Evolutionary conservation across 2,113 vertebrate species (phyloP), one percentile per base, ranked within the genome.

Genomic region (Coregonus clupeaformis): DNA sequence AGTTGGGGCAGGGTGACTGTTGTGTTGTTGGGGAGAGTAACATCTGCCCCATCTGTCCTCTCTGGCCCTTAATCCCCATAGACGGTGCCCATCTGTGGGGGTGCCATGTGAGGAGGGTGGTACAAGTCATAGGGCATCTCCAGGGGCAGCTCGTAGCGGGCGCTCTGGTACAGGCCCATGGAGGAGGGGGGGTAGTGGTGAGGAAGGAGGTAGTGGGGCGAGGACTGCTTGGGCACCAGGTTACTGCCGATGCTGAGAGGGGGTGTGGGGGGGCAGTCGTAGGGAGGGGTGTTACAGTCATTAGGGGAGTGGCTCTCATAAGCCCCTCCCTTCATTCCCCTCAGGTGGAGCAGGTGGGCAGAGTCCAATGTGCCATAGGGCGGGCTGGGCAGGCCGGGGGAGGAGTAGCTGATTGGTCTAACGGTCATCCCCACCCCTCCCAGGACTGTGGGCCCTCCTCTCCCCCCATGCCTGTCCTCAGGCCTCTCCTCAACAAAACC

Each of bases 201-300:
- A 6, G 78, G 47, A 3, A 87, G 81, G 65, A 90, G 82, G 79
- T 92, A 94, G 72, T 86, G 88, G 4, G 88, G 94, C 1, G 96
- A 96, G 0, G 93, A 90, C 57, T 95, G 98, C 90, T 98, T 99
- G 82, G 96, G 90, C 63, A 96, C 91, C 84, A 97, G 94, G 86
- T 96, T 98, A 9, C 95, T 95, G 25, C 93, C 95, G 90, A 98
- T 92, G 90, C 97, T 98, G 64, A 98, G 89, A 0, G 97, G 97
- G 0, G 98, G 98, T 0, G 97, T 99, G 0, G 98, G 94, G 3
- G 97, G 95, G 0, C 94, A 96, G 2, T 99, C 97, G 0, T 98
- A 99, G 0, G 96, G 94, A 0, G 97, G 97, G 0, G 96, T 94
- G 71, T 82, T 89, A 9, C 90, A 93, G 67, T 93, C 91, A 24